Conservation (phyloP, 1,140 invertebrate genomes). For the Drosophila prosaltans region DNA sequence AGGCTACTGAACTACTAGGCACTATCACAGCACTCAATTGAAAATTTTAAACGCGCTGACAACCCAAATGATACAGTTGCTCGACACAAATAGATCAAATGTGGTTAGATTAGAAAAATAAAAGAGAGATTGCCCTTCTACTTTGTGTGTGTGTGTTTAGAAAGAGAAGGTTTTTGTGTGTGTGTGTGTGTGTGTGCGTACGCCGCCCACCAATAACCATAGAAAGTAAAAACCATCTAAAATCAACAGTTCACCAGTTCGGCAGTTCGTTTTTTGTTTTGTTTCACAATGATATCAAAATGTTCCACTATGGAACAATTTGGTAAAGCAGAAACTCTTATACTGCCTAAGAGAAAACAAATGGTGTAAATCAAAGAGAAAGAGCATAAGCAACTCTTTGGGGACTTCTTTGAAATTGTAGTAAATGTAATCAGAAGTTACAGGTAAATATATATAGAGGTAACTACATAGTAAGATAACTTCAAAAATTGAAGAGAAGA, state of each 20-base stretch:
- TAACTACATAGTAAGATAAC: too few relatives aligned
- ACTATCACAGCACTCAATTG: neutral
- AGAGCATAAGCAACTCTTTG: conserved; percentile 1
- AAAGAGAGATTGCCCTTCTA: neutral
- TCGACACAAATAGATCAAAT: conserved; percentile 12
- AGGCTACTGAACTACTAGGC: neutral
- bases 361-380: conserved; percentile 5
- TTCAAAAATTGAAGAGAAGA: too few relatives aligned
- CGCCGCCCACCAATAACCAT: neutral
- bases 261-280: conserved; percentile 57
- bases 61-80: neutral
- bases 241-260: conserved; percentile 63
- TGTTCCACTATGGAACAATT: conserved; percentile 9
- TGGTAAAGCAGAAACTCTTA: conserved; percentile 51
- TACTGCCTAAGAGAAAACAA: conserved; percentile 29
- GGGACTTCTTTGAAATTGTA: neutral
- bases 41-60: conserved; percentile 7
- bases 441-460: neutral
- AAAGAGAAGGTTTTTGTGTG: conserved; percentile 15
- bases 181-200: neutral
- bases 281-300: conserved; percentile 40
- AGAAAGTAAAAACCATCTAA: conserved; percentile 45
- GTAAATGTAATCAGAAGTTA: conserved; percentile 2
- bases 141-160: neutral
- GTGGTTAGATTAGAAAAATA: neutral